These are phyloP conservation scores for Galleria mellonella DNA, from an alignment of 1,140 invertebrate genomes.

Conservation along the genomic window DNA sequence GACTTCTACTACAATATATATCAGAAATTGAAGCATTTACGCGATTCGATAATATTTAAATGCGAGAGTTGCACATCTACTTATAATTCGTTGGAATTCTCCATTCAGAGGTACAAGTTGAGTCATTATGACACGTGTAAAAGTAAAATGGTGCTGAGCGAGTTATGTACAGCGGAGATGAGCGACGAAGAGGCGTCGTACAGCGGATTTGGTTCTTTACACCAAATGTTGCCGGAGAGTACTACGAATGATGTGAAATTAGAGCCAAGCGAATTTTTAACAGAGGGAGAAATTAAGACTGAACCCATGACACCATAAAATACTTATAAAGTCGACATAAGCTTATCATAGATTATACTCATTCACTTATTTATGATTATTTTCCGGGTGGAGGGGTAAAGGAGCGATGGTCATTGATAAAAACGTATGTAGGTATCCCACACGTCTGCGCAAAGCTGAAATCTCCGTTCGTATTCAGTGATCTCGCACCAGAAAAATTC, in stretches of 20 bases:
- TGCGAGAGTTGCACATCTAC: conserved; percentile 35
- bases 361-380: too few species aligned
- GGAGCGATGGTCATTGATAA: too few species aligned
- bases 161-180: conserved; percentile 50
- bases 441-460: too few species aligned
- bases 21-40: conserved; percentile 26
- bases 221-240: conserved; percentile 22
- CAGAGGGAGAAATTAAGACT: conserved; percentile 10
- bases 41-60: conserved; percentile 36
- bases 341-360: too few species aligned
- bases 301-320: conserved; percentile 21
- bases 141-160: conserved; percentile 43
- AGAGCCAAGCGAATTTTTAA: conserved; percentile 2
- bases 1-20: conserved; percentile 28
- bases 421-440: too few species aligned
- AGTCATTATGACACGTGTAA: conserved; percentile 18
- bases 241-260: conserved; percentile 18
- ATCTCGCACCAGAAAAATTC: too few species aligned
- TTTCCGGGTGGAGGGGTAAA: too few species aligned
- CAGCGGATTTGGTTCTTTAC: conserved; percentile 8
- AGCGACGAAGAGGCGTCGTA: conserved; percentile 24
- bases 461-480: too few species aligned
- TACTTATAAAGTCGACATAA: too few species aligned
- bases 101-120: conserved; percentile 40
- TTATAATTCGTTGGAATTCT: conserved; percentile 38